Evolutionary conservation across 2,113 vertebrate genomes (phyloP).

Genomic region (Menidia beryllina): DNA sequence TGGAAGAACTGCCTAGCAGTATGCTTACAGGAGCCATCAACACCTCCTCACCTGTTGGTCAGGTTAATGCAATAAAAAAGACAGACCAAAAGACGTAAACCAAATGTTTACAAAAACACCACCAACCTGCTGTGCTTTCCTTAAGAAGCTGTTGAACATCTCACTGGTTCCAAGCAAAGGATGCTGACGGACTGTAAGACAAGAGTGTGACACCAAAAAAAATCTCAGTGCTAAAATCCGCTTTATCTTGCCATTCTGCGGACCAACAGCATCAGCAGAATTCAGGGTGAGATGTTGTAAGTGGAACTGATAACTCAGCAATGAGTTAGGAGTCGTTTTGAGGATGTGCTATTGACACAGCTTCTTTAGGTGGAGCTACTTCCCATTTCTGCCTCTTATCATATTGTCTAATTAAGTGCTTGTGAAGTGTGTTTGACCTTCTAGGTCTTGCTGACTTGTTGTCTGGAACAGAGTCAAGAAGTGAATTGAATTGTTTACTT

Average conservation of each 20-base stretch:
- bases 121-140: slow-evolving; percentile 95
- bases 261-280: too few relatives aligned
- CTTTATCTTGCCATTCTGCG: too few relatives aligned
- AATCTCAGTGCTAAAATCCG: too few relatives aligned
- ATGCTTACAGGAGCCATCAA: slow-evolving; percentile 3
- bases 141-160: slow-evolving; percentile 96
- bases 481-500: slow-evolving; percentile 12
- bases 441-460: not conserved
- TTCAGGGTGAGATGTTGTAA: not conserved
- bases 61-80: slow-evolving; percentile 14
- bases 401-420: not conserved
- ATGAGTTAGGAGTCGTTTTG: not conserved
- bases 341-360: not conserved
- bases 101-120: too few relatives aligned
- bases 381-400: slow-evolving; percentile 1
- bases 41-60: slow-evolving; percentile 9
- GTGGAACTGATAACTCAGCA: not conserved
- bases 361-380: not conserved
- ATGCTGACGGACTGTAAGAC: slow-evolving; percentile 91
- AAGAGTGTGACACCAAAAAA: slow-evolving; percentile 1
- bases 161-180: slow-evolving; percentile 91
- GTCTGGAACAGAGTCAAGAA: slow-evolving; percentile 6
- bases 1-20: slow-evolving; percentile 30
- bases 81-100: not conserved
- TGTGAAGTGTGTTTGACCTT: slow-evolving; percentile 13